Conservation (phyloP, 2,797 vertebrate species). For the Rhinatrema bivittatum region DNA sequence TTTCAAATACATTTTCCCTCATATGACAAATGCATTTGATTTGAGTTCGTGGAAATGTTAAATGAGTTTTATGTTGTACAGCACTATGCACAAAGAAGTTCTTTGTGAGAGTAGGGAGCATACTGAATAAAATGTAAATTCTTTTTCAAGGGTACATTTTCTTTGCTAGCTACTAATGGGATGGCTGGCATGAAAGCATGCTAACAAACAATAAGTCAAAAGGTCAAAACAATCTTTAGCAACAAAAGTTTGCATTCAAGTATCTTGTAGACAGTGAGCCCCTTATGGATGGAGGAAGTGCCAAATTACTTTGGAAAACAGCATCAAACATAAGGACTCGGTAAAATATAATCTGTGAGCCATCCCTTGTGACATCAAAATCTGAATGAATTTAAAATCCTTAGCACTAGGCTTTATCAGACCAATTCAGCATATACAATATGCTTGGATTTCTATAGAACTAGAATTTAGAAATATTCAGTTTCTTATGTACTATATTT, state of each 20-base stretch:
- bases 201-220: too few relatives aligned
- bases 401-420: constrained; percentile 2
- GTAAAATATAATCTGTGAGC: constrained; percentile 27
- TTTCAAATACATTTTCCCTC: too few relatives aligned
- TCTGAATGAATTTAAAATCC: constrained; percentile 22
- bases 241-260: constrained; percentile 1
- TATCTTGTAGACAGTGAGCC: constrained; percentile 4
- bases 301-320: constrained; percentile 32
- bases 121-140: too few relatives aligned
- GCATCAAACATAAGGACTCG: constrained; percentile 20
- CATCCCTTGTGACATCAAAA: constrained; percentile 5
- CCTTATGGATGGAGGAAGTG: constrained; percentile 17
- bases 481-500: too few relatives aligned
- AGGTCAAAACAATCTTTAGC: constrained; percentile 14
- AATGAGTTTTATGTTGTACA: too few relatives aligned
- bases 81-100: too few relatives aligned
- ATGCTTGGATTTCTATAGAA: not conserved
- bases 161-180: too few relatives aligned
- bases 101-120: too few relatives aligned
- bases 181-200: too few relatives aligned
- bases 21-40: too few relatives aligned
- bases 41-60: too few relatives aligned
- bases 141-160: too few relatives aligned
- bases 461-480: not conserved
- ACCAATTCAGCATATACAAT: not conserved